Evolutionary conservation across 2,797 vertebrate species (phyloP).

Genomic region (Typhlichthys subterraneus): DNA sequence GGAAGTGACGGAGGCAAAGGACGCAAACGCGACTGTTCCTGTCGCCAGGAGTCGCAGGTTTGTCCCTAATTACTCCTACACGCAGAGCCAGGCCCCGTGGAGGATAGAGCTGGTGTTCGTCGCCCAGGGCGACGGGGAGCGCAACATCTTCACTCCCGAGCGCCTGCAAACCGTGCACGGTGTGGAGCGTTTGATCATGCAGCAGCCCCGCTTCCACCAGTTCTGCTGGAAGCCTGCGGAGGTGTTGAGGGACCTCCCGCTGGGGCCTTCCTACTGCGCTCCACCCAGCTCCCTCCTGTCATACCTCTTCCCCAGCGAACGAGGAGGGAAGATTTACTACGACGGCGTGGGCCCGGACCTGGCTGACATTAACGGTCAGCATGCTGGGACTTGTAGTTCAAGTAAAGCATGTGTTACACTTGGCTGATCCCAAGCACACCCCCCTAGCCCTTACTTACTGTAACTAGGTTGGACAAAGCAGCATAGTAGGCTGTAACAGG

Average conservation of each 20-base stretch:
- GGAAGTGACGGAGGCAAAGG: not conserved
- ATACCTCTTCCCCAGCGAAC: slow-evolving; percentile 95
- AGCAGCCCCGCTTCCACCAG: slow-evolving; percentile 90
- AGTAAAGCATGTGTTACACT: not conserved
- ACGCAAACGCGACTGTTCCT: slow-evolving; percentile 27
- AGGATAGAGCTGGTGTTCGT: slow-evolving; percentile 95
- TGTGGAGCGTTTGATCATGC: slow-evolving; percentile 92
- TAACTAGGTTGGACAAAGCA: no score
- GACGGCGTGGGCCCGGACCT: slow-evolving; percentile 97
- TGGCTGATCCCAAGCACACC: no score
- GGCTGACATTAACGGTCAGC: slow-evolving; percentile 91
- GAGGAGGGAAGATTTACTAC: slow-evolving; percentile 94
- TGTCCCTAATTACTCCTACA: slow-evolving; percentile 79
- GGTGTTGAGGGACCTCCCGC: slow-evolving; percentile 88
- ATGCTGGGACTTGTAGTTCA: not conserved
- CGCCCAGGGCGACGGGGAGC: slow-evolving; percentile 86
- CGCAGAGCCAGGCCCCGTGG: slow-evolving; percentile 93
- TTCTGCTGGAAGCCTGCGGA: slow-evolving; percentile 98
- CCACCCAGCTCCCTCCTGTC: slow-evolving; percentile 95
- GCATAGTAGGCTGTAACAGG: no score
- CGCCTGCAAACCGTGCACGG: slow-evolving; percentile 90
- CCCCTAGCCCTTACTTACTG: no score
- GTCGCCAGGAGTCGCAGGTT: slow-evolving; percentile 64
- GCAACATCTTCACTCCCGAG: slow-evolving; percentile 94
- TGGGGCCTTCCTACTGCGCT: slow-evolving; percentile 94